These are phyloP conservation scores for Scaptomyza reducta DNA, from an alignment of 2,888 invertebrate species.

Conservation along the genomic window DNA sequence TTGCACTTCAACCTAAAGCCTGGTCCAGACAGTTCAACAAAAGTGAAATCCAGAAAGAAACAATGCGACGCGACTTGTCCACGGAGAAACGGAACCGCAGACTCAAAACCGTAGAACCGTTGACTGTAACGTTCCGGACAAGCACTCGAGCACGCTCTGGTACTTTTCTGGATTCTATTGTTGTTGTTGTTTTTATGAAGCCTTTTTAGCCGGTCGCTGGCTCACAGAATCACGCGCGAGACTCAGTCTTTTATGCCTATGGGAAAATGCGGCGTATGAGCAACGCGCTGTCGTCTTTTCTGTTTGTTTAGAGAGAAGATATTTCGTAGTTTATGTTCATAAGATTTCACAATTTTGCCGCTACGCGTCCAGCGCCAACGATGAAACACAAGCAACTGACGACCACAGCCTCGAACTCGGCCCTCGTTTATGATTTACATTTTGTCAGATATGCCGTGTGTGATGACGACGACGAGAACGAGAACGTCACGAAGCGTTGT, in stretches of 20 bases:
- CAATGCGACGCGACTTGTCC: conserved; percentile 24
- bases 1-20: conserved; percentile 38
- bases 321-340: conserved; percentile 22
- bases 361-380: conserved; percentile 67
- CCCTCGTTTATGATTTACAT: conserved; percentile 32
- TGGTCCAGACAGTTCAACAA: conserved; percentile 44
- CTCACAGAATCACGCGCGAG: conserved; percentile 22
- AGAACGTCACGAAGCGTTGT: conserved; percentile 26
- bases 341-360: conserved; percentile 36
- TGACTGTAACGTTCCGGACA: conserved; percentile 27
- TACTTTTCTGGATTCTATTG: conserved; percentile 51
- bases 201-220: conserved; percentile 27
- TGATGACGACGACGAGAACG: conserved; percentile 11
- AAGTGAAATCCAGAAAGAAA: conserved; percentile 52
- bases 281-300: conserved; percentile 26
- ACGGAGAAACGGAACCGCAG: conserved; percentile 23
- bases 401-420: conserved; percentile 36
- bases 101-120: conserved; percentile 2
- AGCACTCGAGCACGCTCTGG: conserved; percentile 66
- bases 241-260: conserved; percentile 6
- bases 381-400: conserved; percentile 75
- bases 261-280: conserved; percentile 34
- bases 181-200: conserved; percentile 5
- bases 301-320: conserved; percentile 34
- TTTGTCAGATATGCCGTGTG: conserved; percentile 53